phyloP scores from a whole-genome alignment of 1,140 invertebrate genomes.

The Tribolium castaneum region DNA sequence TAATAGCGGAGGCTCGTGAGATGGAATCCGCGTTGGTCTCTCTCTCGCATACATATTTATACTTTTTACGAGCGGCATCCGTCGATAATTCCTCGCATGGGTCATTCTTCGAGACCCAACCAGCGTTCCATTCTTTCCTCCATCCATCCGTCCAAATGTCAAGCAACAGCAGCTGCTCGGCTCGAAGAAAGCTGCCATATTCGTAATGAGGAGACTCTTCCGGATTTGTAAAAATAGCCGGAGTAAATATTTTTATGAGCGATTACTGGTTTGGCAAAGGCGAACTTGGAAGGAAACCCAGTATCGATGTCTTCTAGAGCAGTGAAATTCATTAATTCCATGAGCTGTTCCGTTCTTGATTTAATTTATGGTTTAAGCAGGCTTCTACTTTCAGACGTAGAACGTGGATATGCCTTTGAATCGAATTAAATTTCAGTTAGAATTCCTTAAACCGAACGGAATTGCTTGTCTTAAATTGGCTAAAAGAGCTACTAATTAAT shows the following conservation, averaged over 20 bases:
- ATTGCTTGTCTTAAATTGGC: slow-evolving; percentile 3
- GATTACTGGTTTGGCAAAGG: slow-evolving; percentile 1
- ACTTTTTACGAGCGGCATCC: slow-evolving; percentile 31
- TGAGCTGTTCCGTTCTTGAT: slow-evolving; percentile 2
- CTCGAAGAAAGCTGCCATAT: slow-evolving; percentile 24
- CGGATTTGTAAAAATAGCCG: not conserved
- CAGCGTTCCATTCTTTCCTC: slow-evolving; percentile 15
- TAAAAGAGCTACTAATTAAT: not conserved
- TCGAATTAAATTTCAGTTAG: slow-evolving; percentile 27
- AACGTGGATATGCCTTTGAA: slow-evolving; percentile 12
- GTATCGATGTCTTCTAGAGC: slow-evolving; percentile 9
- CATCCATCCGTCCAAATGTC: slow-evolving; percentile 19
- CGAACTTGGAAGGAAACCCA: too few relatives aligned
- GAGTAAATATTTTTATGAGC: slow-evolving; percentile 2
- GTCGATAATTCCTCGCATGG: slow-evolving; percentile 34
- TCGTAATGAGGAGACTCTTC: not conserved
- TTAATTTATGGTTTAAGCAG: slow-evolving; percentile 22
- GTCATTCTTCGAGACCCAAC: slow-evolving; percentile 29
- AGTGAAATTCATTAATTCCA: slow-evolving; percentile 19
- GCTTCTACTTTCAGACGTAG: not conserved
- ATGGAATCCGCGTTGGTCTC: not conserved
- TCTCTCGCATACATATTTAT: slow-evolving; percentile 22
- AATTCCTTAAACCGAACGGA: not conserved
- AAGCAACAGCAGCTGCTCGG: slow-evolving; percentile 1
- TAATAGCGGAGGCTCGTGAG: not conserved